A percentile compares a stretch with the other conserved stretches of the same genome.
Conservation (phyloP, 2,113 vertebrate species). For the Sialia sialis region DNA sequence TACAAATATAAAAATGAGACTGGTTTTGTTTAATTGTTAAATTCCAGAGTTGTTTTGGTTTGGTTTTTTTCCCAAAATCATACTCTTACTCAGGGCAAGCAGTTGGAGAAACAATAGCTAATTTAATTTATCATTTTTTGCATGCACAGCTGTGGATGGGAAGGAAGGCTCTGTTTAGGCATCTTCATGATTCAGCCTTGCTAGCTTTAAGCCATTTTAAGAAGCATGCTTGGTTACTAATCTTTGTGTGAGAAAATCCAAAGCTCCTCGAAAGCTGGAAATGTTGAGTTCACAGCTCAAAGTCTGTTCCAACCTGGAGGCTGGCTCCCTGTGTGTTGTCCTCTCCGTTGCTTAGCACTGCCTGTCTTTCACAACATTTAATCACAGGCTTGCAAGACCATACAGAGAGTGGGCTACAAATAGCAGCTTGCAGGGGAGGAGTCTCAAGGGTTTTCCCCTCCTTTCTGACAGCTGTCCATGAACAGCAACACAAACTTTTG, state of each 20-base stretch:
- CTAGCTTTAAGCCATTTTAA: conserved; percentile 19
- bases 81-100: background rate
- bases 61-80: background rate
- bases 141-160: conserved; percentile 4
- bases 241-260: conserved; percentile 2
- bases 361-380: background rate
- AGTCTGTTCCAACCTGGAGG: background rate
- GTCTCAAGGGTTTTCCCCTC: background rate
- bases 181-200: background rate
- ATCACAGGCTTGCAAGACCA: background rate
- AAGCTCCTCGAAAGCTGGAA: conserved; percentile 54
- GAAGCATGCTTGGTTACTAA: background rate
- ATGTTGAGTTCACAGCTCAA: background rate
- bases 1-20: background rate
- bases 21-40: conserved; percentile 14
- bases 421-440: background rate
- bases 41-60: background rate
- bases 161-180: background rate
- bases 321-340: background rate
- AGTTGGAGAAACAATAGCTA: conserved; percentile 13
- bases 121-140: conserved; percentile 22
- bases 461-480: background rate
- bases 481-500: background rate
- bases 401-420: background rate
- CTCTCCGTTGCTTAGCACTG: background rate